Evolutionary conservation across 2,888 invertebrate genomes (phyloP).

Genomic region (Tridacna crocea): DNA sequence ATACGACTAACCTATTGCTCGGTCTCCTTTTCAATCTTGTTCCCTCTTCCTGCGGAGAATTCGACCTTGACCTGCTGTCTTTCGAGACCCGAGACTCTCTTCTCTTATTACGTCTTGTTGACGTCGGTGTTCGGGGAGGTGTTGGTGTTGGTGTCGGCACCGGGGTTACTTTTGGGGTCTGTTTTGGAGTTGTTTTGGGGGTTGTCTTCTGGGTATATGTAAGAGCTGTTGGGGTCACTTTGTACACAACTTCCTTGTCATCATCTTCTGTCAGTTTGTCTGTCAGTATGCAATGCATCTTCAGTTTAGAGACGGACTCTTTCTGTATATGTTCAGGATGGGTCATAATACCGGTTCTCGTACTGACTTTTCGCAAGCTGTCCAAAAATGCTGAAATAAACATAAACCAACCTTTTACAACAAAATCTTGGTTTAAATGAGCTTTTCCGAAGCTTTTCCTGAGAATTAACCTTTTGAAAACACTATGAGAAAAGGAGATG

Average conservation of each 20-base stretch:
- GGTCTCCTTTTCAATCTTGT: slow-evolving; percentile 46
- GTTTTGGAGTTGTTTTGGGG: slow-evolving; percentile 13
- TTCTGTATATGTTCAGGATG: slow-evolving; percentile 65
- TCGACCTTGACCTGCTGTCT: slow-evolving; percentile 60
- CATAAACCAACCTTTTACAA: too few species aligned
- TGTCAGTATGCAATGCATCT: slow-evolving; percentile 25
- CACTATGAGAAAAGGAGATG: too few species aligned
- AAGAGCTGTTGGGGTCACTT: slow-evolving; percentile 9
- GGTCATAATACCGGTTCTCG: slow-evolving; percentile 71
- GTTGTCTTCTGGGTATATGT: slow-evolving; percentile 10
- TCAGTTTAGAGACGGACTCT: slow-evolving; percentile 56
- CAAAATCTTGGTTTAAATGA: too few species aligned
- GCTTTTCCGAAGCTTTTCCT: too few species aligned
- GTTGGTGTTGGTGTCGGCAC: slow-evolving; percentile 41
- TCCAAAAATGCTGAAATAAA: slow-evolving; percentile 64
- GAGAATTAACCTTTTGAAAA: too few species aligned
- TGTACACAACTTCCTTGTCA: neutral
- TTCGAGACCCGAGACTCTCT: slow-evolving; percentile 36
- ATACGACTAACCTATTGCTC: slow-evolving; percentile 52
- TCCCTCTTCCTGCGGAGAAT: slow-evolving; percentile 45
- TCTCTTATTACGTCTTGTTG: slow-evolving; percentile 19
- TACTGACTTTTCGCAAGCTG: slow-evolving; percentile 68
- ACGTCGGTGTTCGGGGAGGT: slow-evolving; percentile 39
- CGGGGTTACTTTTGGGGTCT: slow-evolving; percentile 33
- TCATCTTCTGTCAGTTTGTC: neutral